phyloP scores from a whole-genome alignment of 2,797 vertebrate species.

The Gymnothorax javanicus region DNA sequence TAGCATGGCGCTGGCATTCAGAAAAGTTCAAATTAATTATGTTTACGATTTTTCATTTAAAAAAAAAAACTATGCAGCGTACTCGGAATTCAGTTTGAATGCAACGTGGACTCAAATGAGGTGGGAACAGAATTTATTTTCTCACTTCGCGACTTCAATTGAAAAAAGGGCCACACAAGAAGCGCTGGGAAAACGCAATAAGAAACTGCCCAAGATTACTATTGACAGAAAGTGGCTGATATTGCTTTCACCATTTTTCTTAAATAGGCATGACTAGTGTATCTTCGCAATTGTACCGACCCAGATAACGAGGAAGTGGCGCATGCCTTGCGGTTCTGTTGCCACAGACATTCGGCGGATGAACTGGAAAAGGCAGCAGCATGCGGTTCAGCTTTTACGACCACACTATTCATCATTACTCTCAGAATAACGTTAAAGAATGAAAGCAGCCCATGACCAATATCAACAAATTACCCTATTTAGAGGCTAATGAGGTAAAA shows the following conservation, averaged over 20 bases:
- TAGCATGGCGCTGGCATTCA: not conserved
- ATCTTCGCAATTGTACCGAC: not conserved
- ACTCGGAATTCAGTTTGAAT: not conserved
- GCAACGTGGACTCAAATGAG: not conserved
- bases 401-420: not conserved
- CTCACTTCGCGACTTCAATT: not conserved
- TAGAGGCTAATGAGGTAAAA: not conserved
- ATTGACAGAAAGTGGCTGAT: not conserved
- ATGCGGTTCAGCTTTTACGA: not conserved
- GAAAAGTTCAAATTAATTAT: not conserved
- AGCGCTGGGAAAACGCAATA: not conserved
- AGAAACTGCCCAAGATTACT: not conserved
- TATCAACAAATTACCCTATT: not conserved
- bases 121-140: not conserved
- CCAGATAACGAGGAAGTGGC: not conserved
- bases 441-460: not conserved
- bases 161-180: not conserved
- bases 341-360: not conserved
- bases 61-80: no score
- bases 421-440: not conserved
- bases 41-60: not conserved
- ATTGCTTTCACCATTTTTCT: not conserved
- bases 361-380: not conserved
- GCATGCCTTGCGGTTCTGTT: not conserved
- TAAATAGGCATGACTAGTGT: not conserved